Percentiles rank a stretch among this genome's conserved stretches.
phyloP scores from a whole-genome alignment of 2,797 vertebrate genomes.

The Pangasius macronema region DNA sequence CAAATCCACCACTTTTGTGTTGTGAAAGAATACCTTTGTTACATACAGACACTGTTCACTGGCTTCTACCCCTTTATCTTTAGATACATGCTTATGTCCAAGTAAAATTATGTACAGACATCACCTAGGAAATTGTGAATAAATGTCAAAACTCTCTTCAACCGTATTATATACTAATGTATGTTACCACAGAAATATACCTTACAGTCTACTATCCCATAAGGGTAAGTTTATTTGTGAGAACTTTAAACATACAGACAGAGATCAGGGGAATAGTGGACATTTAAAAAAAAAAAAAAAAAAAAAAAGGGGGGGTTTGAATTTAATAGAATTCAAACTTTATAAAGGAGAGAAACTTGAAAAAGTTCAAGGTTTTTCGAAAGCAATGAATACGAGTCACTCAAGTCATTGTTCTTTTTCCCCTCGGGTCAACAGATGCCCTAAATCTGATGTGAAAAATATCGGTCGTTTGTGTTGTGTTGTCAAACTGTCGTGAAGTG shows the following conservation, averaged over 20 bases:
- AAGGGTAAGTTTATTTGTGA: constrained; percentile 44
- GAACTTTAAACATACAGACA: constrained; percentile 31
- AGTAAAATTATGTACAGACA: constrained; percentile 5
- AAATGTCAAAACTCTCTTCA: neutral
- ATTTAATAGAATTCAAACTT: constrained; percentile 4
- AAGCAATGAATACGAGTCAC: neutral
- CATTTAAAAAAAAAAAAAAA: too few relatives aligned
- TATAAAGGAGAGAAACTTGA: neutral
- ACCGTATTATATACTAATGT: neutral
- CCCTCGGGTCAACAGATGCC: neutral
- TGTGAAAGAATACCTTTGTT: neutral
- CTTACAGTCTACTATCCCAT: neutral
- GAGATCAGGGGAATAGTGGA: neutral
- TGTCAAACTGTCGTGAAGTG: neutral
- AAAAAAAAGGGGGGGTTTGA: too few relatives aligned
- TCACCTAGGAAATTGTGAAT: neutral
- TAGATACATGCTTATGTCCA: neutral
- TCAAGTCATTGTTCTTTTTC: neutral
- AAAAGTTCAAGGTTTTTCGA: neutral
- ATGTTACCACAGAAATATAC: constrained; percentile 4
- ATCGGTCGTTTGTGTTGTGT: neutral
- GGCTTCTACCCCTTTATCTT: too few relatives aligned
- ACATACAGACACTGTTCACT: neutral
- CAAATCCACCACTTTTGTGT: neutral
- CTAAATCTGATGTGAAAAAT: neutral